Base-by-base conservation (phyloP, 1,140 invertebrate genomes). In the Antheraea mylitta region DNA sequence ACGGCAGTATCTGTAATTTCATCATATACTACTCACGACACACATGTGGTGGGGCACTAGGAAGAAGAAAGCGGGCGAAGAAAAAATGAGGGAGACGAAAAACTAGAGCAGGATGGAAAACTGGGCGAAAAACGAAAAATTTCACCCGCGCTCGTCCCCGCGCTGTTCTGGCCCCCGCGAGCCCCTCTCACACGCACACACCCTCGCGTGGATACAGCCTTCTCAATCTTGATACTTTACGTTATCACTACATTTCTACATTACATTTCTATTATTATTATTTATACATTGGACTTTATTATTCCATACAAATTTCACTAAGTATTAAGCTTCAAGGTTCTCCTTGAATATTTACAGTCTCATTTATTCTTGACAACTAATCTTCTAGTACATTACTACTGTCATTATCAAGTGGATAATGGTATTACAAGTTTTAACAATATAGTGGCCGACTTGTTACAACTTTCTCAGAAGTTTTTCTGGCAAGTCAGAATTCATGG, bases 41-140 rank as follows among this genome's bases (percentile, higher is more conserved):
- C 89, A 91, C 88, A 90, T 91, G 89, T 90, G 87, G 88, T 89
- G 87, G 89, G 89, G 88, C 85, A 89, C 88, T 90, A 91, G 89
- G 89, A 91, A 91, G 79, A 81, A 81, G 86, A 89, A 89, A 90
- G 82, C 85, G 81, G 83, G 86, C 85, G 86, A 90, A 90, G 87
- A 91, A 91, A 91, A 91, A 91, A 90, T 86, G 88, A 91, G 89
- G 87, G 89, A 91, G 89, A 91, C 78, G 89, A 90, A 91, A 91
- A 91, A 91, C 88, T 90, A 91, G 89, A 91, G 87, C 87, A 81
- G 88, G 89, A 91, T 86, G 89, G 88, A 91, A 90, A 90, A 91
- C 87, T 91, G 82, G 87, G 88, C 79, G 89, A 91, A 91, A 91
- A 91, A 91, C 89, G 89, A 91, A 91, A 91, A 91, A 91, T 91